phyloP scores from a whole-genome alignment of 2,888 invertebrate genomes.

The Heliconius cydno region DNA sequence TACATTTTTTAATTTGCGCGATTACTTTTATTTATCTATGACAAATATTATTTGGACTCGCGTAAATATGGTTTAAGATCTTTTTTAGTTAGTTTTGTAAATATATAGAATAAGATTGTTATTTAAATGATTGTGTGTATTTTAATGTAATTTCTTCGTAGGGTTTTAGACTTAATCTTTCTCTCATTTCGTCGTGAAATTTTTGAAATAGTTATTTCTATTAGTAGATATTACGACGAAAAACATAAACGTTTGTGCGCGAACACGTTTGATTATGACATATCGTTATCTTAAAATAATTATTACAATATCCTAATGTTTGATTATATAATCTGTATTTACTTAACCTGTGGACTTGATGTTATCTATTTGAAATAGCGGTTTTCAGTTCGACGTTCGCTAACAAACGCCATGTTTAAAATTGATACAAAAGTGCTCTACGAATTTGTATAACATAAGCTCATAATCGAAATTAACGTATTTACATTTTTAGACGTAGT shows the following conservation, averaged over 20 bases:
- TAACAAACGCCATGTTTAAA: constrained; percentile 55
- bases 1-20: constrained; percentile 35
- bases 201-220: constrained; percentile 54
- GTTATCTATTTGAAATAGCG: constrained; percentile 9
- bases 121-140: constrained; percentile 64
- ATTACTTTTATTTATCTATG: constrained; percentile 32
- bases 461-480: constrained; percentile 67
- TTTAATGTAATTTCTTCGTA: constrained; percentile 62
- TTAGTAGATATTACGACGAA: constrained; percentile 46
- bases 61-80: constrained; percentile 41
- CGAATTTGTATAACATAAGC: constrained; percentile 76
- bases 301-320: constrained; percentile 12
- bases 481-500: constrained; percentile 73
- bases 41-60: constrained; percentile 41
- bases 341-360: constrained; percentile 13
- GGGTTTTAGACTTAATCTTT: constrained; percentile 58
- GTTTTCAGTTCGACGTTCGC: constrained; percentile 44
- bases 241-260: constrained; percentile 38
- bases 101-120: constrained; percentile 68
- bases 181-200: constrained; percentile 61
- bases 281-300: constrained; percentile 14
- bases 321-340: constrained; percentile 21
- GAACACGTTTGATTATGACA: constrained; percentile 19
- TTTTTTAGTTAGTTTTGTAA: constrained; percentile 59
- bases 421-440: constrained; percentile 72